Conservation (phyloP, 2,888 invertebrate genomes). For the Epirrita christyi region DNA sequence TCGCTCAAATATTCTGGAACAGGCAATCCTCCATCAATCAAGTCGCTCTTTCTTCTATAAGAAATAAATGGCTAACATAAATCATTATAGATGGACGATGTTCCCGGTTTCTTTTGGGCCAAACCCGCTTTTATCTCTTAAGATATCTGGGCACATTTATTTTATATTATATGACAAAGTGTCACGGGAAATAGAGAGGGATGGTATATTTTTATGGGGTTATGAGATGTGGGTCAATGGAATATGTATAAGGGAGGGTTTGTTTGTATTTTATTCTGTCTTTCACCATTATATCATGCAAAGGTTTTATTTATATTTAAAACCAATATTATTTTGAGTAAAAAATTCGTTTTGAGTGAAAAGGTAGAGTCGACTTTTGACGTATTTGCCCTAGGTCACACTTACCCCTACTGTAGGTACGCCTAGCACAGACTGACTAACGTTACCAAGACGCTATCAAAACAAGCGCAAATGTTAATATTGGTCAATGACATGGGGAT, state of each 20-base stretch:
- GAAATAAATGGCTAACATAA: conserved; percentile 72
- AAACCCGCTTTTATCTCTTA: conserved; percentile 54
- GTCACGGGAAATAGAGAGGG: conserved; percentile 34
- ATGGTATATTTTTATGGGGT: conserved; percentile 39
- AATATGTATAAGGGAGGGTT: conserved; percentile 6
- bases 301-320: background rate
- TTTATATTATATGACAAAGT: conserved; percentile 47
- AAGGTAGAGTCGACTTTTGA: background rate
- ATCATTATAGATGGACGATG: conserved; percentile 72
- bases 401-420: too few species aligned
- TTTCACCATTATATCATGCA: background rate
- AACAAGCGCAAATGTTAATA: too few species aligned
- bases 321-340: too few species aligned
- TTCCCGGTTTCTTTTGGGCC: conserved; percentile 55
- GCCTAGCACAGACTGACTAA: too few species aligned
- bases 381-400: background rate
- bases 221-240: conserved; percentile 30
- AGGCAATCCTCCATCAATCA: conserved; percentile 72
- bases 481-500: too few species aligned
- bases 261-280: conserved; percentile 13
- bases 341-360: too few species aligned
- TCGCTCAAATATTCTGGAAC: conserved; percentile 61
- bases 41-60: conserved; percentile 53
- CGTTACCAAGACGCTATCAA: too few species aligned
- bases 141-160: conserved; percentile 38